Base-by-base conservation (phyloP, 35 echinoderm and acorn worm species). In the Lytechinus pictus region DNA sequence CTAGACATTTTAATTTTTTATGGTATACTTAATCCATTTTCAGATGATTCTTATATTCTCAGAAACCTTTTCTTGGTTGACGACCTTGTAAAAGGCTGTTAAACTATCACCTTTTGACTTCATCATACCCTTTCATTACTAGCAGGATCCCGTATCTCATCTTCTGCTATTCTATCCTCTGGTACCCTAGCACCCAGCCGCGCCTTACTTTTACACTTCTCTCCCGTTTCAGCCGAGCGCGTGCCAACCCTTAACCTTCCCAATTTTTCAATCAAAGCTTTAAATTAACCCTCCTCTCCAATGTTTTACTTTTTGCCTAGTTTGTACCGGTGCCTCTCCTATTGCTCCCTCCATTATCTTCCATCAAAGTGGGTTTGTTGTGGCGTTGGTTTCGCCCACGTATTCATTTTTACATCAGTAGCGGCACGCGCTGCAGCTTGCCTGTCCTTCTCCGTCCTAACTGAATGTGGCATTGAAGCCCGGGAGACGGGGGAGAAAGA, bases 211-310 rank as follows among this genome's bases (percentile, higher is more conserved):
- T 90, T 90, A 44, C 28, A 44, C 52, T 13, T 90, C 29, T 90
- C 88, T 90, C 52, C 88, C 33, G 10, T 90, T 90, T 90, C 88
- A 90, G 10, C 29, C 88, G 44, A 90, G 88, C 88, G 52, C 88
- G 88, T 90, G 88, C 88, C 88, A 90, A 44, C 52, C 88, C 88
- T 90, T 90, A 90, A 90, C 88, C 88, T 90, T 90, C 52, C 88
- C 28, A 90, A 52, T 90, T 90, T 90, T 52, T 90, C 29, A 90
- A 54, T 90, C 88, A 90, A 90, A 90, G 52, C 88, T 90, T 90
- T 90, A 44, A 90, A 90, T 90, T 14, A 90, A 52, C 52, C 33
- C 33, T 44, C 33, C 52, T 90, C 52, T 90, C 52, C 52, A 52
- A 52, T 90, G 29, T 90, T 90, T 44, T 44, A 44, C 33, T 44